phyloP scores from a whole-genome alignment of 2,888 invertebrate species.

The Parelbella ahira region DNA sequence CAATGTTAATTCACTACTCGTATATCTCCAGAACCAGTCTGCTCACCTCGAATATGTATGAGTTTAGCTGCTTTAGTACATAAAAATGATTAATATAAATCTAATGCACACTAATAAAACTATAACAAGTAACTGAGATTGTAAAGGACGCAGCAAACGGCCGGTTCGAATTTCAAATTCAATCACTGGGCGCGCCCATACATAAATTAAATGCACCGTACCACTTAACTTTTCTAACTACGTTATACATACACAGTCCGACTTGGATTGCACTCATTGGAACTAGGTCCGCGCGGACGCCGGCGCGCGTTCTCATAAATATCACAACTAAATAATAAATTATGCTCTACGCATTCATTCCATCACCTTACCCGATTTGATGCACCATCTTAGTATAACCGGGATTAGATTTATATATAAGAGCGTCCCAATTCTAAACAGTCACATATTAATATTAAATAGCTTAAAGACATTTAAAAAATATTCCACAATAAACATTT shows the following conservation, averaged over 20 bases:
- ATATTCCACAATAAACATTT: background rate
- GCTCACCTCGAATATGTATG: too few relatives aligned
- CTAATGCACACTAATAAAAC: slow-evolving; percentile 24
- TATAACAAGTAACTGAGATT: slow-evolving; percentile 23
- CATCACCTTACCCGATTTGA: slow-evolving; percentile 50
- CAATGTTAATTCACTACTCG: too few relatives aligned
- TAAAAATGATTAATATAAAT: too few relatives aligned
- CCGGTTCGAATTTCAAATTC: slow-evolving; percentile 45
- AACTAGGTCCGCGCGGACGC: slow-evolving; percentile 48
- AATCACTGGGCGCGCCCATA: slow-evolving; percentile 40
- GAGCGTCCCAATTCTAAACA: slow-evolving; percentile 50
- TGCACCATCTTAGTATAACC: slow-evolving; percentile 61
- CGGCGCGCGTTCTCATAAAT: slow-evolving; percentile 48
- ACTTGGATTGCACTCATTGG: slow-evolving; percentile 63
- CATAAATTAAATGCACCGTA: slow-evolving; percentile 75
- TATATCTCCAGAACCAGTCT: too few relatives aligned
- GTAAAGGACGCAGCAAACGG: slow-evolving; percentile 26
- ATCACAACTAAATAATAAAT: slow-evolving; percentile 73
- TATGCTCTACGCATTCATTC: slow-evolving; percentile 54
- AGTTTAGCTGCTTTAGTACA: too few relatives aligned
- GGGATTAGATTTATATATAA: slow-evolving; percentile 67
- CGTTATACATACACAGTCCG: slow-evolving; percentile 69
- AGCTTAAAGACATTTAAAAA: too few relatives aligned
- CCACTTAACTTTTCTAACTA: slow-evolving; percentile 74
- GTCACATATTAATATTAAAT: too few relatives aligned